A percentile compares a stretch with the other conserved stretches of the same genome.
phyloP scores from a whole-genome alignment of 2,113 vertebrate genomes.

The Gyps fulvus region DNA sequence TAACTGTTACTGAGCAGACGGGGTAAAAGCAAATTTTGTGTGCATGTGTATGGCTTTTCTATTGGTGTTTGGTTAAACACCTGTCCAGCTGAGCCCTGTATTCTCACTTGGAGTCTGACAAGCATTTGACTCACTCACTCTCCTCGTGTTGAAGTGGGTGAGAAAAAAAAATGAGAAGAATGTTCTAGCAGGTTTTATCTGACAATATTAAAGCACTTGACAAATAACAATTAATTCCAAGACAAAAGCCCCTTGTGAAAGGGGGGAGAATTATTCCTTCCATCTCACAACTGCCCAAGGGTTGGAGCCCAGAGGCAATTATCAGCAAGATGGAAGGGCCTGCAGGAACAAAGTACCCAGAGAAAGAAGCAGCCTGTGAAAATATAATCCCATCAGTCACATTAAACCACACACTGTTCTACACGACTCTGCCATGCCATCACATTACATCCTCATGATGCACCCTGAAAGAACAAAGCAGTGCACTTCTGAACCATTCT shows the following conservation, averaged over 20 bases:
- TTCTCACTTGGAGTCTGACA: neutral
- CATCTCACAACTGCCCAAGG: neutral
- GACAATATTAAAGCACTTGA: neutral
- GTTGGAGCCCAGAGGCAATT: neutral
- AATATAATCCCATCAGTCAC: neutral
- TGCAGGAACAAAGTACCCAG: neutral
- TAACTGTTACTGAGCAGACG: neutral
- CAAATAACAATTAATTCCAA: neutral
- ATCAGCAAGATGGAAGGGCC: neutral
- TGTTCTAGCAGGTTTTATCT: neutral
- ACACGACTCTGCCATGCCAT: fast-evolving
- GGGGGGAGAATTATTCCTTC: neutral
- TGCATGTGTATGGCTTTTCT: neutral
- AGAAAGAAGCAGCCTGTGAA: neutral
- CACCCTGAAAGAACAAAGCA: neutral
- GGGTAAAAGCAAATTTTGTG: neutral
- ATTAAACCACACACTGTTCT: neutral
- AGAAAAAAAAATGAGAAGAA: neutral
- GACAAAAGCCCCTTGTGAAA: neutral
- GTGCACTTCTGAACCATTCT: fast-evolving
- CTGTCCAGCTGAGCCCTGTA: neutral
- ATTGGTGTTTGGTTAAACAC: fast-evolving
- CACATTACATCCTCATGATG: neutral
- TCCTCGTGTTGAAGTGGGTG: neutral
- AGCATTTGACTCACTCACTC: neutral